phyloP scores from a whole-genome alignment of 2,113 vertebrate genomes.

The Hypomesus transpacificus region DNA sequence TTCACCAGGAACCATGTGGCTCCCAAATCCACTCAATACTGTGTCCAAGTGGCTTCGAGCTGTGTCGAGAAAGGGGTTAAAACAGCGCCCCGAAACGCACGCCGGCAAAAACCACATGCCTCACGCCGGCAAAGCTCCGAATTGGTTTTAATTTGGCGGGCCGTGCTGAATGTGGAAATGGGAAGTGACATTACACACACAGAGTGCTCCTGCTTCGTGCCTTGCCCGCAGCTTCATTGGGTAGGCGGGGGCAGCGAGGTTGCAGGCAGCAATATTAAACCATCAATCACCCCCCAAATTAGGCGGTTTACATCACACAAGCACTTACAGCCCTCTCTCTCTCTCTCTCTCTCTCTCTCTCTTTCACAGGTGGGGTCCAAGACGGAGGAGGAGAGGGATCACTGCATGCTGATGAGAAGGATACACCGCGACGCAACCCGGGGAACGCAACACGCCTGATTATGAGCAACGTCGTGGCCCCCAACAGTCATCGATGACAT shows the following conservation, averaged over 20 bases:
- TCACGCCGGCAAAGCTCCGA: conserved; percentile 61
- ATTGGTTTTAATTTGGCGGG: conserved; percentile 74
- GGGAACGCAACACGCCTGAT: conserved; percentile 53
- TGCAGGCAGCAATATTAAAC: conserved; percentile 83
- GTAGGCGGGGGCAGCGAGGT: conserved; percentile 77
- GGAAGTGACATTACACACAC: conserved; percentile 76
- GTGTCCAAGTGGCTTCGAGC: conserved; percentile 65
- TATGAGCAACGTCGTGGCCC: too few relatives aligned
- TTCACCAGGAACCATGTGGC: conserved; percentile 52
- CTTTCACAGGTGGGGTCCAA: conserved; percentile 73
- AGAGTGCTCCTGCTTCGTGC: conserved; percentile 57
- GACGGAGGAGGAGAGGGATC: conserved; percentile 62
- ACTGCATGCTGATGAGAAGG: conserved; percentile 70
- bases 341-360: conserved; percentile 36
- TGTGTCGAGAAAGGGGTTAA: conserved; percentile 27
- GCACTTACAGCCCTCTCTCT: conserved; percentile 57
- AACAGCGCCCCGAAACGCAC: background rate
- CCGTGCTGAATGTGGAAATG: conserved; percentile 72
- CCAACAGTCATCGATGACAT: conserved; percentile 56
- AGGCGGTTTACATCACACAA: conserved; percentile 77
- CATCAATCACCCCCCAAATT: conserved; percentile 82
- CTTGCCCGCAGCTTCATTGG: conserved; percentile 78
- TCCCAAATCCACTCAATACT: conserved; percentile 67
- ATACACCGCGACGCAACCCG: conserved; percentile 40
- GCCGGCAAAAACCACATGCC: conserved; percentile 13